A percentile compares a stretch with the other conserved stretches of the same genome.
Conservation (phyloP, 2,888 invertebrate species). For the Hypomecis atomaria region DNA sequence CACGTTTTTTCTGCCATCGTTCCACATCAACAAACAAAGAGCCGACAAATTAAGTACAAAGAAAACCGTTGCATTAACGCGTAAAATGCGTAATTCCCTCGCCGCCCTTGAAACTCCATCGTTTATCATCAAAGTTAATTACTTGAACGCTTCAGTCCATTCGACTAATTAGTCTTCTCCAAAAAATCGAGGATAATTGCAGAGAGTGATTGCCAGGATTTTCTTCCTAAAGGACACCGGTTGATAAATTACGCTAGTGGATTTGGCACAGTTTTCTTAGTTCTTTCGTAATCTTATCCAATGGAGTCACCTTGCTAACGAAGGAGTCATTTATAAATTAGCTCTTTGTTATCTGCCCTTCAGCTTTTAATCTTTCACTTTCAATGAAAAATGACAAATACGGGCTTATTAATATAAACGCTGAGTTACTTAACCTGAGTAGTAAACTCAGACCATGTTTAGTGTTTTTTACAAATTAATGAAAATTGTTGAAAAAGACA, state of each 20-base stretch:
- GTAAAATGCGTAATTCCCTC: conserved; percentile 33
- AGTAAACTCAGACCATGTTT: too few relatives aligned
- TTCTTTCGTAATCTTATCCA: conserved; percentile 38
- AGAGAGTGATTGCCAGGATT: conserved; percentile 77
- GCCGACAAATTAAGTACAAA: conserved; percentile 10
- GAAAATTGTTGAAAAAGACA: too few relatives aligned
- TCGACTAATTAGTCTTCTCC: conserved; percentile 74
- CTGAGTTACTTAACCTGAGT: too few relatives aligned
- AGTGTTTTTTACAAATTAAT: too few relatives aligned
- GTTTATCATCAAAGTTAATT: conserved; percentile 79
- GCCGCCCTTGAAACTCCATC: conserved; percentile 55
- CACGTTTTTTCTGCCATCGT: not conserved
- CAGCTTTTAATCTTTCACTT: not conserved
- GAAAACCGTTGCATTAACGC: conserved; percentile 22
- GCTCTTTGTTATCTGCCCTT: not conserved
- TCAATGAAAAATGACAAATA: not conserved
- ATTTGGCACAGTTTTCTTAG: conserved; percentile 46
- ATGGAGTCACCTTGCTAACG: conserved; percentile 19
- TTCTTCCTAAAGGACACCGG: conserved; percentile 65
- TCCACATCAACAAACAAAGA: conserved; percentile 9
- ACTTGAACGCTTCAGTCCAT: conserved; percentile 73
- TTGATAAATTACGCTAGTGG: conserved; percentile 64
- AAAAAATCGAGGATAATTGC: conserved; percentile 78
- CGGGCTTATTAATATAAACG: too few relatives aligned
- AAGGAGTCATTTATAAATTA: conserved; percentile 12